phyloP scores from a whole-genome alignment of 2,888 invertebrate genomes.

The Rhagonycha lutea region DNA sequence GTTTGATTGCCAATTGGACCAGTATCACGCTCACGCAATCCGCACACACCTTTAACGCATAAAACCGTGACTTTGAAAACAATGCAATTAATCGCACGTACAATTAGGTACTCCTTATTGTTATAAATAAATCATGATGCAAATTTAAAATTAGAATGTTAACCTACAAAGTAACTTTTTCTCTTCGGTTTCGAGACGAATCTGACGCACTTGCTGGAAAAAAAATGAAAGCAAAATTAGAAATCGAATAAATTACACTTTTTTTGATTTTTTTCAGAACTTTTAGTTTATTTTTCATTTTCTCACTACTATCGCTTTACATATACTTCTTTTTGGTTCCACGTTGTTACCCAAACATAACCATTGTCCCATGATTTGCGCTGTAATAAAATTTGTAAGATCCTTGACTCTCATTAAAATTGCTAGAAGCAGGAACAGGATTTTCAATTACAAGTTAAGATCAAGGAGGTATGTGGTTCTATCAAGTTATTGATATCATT shows the following conservation, averaged over 20 bases:
- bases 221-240: neutral
- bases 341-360: slow-evolving; percentile 24
- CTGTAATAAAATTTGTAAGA: slow-evolving; percentile 23
- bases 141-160: slow-evolving; percentile 33
- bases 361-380: neutral
- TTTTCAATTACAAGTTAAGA: slow-evolving; percentile 36
- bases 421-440: slow-evolving; percentile 41
- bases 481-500: slow-evolving; percentile 32
- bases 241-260: neutral
- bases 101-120: slow-evolving; percentile 26
- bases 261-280: neutral
- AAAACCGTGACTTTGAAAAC: slow-evolving; percentile 35
- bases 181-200: neutral
- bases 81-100: slow-evolving; percentile 29
- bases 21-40: slow-evolving; percentile 45
- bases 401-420: slow-evolving; percentile 39
- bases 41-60: slow-evolving; percentile 40
- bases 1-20: slow-evolving; percentile 48
- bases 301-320: slow-evolving; percentile 30
- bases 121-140: slow-evolving; percentile 32
- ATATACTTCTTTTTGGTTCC: slow-evolving; percentile 21
- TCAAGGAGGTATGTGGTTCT: slow-evolving; percentile 38
- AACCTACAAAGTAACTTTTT: slow-evolving; percentile 2
- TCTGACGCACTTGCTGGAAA: neutral
- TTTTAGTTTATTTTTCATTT: slow-evolving; percentile 1